These are phyloP conservation scores for Drosophila repleta DNA, from an alignment of 1,140 invertebrate species.

Conservation along the genomic window DNA sequence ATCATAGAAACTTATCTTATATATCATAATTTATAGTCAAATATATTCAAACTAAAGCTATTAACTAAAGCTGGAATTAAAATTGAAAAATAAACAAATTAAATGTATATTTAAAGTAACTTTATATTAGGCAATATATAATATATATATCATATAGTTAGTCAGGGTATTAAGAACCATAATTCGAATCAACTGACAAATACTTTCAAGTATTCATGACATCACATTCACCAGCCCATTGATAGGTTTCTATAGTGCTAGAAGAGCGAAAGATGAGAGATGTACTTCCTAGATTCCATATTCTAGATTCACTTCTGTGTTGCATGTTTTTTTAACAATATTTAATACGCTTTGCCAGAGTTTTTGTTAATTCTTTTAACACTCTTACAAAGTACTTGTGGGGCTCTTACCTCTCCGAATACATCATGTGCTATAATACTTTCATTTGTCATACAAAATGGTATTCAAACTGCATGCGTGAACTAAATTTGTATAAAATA, in stretches of 20 bases:
- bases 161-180: too few species aligned
- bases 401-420: background rate
- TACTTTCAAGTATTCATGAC: too few species aligned
- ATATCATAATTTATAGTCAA: too few species aligned
- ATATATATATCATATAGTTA: too few species aligned
- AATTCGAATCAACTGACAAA: too few species aligned
- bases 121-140: background rate
- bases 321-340: background rate
- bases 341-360: background rate
- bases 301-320: too few species aligned
- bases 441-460: background rate
- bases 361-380: background rate
- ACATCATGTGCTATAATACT: background rate
- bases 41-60: background rate
- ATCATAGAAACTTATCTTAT: too few species aligned
- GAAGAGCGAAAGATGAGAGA: too few species aligned
- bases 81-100: background rate
- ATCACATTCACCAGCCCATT: background rate
- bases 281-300: too few species aligned
- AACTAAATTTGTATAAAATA: background rate
- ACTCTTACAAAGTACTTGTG: background rate
- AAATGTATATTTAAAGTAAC: background rate
- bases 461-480: slow-evolving; percentile 12
- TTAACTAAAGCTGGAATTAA: background rate
- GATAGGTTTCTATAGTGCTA: too few species aligned